Percentiles rank a stretch among this genome's conserved stretches.
Evolutionary conservation across 2,113 vertebrate species (phyloP).

Genomic region (Lathamus discolor): DNA sequence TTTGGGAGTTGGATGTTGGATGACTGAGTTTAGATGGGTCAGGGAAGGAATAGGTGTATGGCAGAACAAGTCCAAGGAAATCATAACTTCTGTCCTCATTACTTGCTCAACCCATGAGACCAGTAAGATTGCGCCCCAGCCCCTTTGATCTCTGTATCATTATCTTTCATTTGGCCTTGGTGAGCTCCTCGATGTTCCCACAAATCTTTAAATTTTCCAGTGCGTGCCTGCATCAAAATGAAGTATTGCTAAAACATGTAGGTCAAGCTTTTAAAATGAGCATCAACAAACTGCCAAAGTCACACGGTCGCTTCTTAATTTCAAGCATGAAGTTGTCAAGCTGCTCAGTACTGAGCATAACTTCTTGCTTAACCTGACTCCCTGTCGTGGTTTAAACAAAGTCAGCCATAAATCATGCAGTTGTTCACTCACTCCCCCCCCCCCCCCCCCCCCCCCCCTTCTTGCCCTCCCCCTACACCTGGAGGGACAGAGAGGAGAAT

Average conservation of each 20-base stretch:
- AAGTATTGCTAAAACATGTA: background rate
- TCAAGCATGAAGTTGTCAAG: background rate
- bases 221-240: background rate
- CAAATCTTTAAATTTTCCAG: background rate
- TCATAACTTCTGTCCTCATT: background rate
- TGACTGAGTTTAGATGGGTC: background rate
- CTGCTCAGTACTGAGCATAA: background rate
- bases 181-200: background rate
- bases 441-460: no score
- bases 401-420: no score
- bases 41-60: background rate
- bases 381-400: no score
- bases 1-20: background rate
- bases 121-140: background rate
- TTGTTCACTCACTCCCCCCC: no score
- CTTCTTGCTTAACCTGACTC: background rate
- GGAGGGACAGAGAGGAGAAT: no score
- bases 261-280: background rate
- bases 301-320: background rate
- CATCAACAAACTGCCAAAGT: background rate
- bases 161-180: background rate
- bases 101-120: background rate
- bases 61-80: background rate
- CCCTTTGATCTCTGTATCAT: background rate
- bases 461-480: no score